Base-by-base conservation (phyloP, 2,113 vertebrate species). In the Podarcis raffonei region DNA sequence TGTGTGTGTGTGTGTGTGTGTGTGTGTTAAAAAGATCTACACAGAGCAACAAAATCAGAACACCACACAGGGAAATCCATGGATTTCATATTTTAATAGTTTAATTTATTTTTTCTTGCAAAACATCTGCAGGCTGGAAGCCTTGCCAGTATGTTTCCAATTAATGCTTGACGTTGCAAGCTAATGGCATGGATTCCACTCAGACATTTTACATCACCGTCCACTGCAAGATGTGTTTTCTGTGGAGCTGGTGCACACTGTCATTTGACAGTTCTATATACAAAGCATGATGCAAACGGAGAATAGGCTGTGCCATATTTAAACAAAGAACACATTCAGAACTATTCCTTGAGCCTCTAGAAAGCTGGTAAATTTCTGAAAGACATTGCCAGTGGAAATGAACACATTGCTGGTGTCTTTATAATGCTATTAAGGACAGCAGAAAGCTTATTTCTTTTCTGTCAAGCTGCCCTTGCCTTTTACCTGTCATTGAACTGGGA, bases 361-460 rank as follows among this genome's bases (percentile, higher is more conserved):
- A 62, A 72, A 22, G 23, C 30, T 66, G 35, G 71, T 66, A 37
- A 75, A 39, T 84, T 90, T 88, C 84, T 75, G 85, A 57, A 16
- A 65, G 72, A 89, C 15, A 88, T 84, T 75, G 80, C 82, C 5
- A 66, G 35, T 77, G 86, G 87, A 88, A 87, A 84, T 59, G 32
- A 62, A 65, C 62, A 62, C 22, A 82, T 25, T 82, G 22, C 59
- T 82, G 32, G 23, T 94, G 92, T 91, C 81, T 83, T 42, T 92
- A 93, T 84, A 93, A 87, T 5, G 22, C 68, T 92, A 93, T 92
- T 27, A 69, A 92, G 90, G 94, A 93, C 86, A 92, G 83, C 87
- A 93, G 90, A 92, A 91, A 84, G 80, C 83, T 91, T 57, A 88
- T 35, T 81, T 88, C 6, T 93, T 25, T 42, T 6, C n/a, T 62